phyloP scores from a whole-genome alignment of 2,113 vertebrate genomes.

The Bolborhynchus lineola region DNA sequence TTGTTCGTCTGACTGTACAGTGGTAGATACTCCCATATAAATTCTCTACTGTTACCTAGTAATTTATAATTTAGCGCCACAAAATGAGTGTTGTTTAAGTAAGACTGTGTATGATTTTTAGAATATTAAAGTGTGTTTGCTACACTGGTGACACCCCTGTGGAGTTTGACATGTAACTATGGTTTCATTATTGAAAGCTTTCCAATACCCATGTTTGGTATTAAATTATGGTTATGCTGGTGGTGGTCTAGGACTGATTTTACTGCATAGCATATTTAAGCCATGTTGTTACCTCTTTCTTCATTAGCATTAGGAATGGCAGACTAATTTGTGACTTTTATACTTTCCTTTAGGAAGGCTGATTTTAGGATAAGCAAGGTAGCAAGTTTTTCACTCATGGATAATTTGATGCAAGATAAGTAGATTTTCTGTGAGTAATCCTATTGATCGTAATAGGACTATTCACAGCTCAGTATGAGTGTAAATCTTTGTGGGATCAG shows the following conservation, averaged over 20 bases:
- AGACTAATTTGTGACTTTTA: neutral
- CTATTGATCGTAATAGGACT: conserved; percentile 49
- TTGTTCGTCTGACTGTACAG: neutral
- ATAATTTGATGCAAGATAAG: conserved; percentile 31
- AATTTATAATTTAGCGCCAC: neutral
- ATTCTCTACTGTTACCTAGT: neutral
- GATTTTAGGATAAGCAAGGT: conserved; percentile 24
- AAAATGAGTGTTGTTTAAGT: neutral
- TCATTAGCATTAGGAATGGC: neutral
- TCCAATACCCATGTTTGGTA: neutral
- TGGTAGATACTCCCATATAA: neutral
- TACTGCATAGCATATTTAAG: neutral
- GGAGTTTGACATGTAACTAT: neutral
- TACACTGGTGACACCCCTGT: neutral
- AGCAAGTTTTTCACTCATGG: neutral
- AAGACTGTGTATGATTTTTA: neutral
- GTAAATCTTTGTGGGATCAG: conserved; percentile 42
- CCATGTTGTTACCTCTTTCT: neutral
- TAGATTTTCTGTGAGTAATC: conserved; percentile 41
- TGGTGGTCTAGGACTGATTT: neutral
- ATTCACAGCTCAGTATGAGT: conserved; percentile 27
- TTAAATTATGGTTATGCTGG: neutral
- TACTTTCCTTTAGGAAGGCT: neutral
- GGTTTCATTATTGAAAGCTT: neutral
- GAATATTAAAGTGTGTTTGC: neutral